phyloP scores from a whole-genome alignment of 2,888 invertebrate genomes.

The Steinernema scapterisci region DNA sequence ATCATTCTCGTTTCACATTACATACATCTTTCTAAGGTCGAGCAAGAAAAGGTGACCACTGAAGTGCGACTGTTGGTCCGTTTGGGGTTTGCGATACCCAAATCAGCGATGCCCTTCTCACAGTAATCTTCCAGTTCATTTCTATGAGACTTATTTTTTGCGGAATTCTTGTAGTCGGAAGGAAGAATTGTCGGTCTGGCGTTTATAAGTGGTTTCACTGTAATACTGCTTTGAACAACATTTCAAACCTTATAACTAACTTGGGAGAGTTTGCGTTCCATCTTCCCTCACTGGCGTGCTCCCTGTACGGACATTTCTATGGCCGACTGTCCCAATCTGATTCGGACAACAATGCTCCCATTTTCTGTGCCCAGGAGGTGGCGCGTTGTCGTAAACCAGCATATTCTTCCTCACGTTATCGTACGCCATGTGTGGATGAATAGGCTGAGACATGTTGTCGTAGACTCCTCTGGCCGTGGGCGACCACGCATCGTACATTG shows the following conservation, averaged over 20 bases:
- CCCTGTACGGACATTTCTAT: constrained; percentile 14
- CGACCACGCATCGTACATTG: constrained; percentile 42
- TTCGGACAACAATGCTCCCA: constrained; percentile 44
- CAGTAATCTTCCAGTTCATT: constrained; percentile 46
- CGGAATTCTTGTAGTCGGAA: background rate
- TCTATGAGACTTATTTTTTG: background rate
- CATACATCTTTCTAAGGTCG: constrained; percentile 53
- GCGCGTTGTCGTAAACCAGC: constrained; percentile 47
- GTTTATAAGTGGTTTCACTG: constrained; percentile 30
- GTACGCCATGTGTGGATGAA: constrained; percentile 41
- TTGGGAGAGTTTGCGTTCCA: constrained; percentile 46
- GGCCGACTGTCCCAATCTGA: constrained; percentile 3
- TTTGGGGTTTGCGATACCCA: constrained; percentile 6
- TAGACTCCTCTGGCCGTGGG: constrained; percentile 33
- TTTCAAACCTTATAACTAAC: constrained; percentile 5
- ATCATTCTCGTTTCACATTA: background rate
- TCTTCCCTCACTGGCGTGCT: constrained; percentile 33
- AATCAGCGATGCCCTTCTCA: constrained; percentile 36
- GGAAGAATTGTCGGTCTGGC: constrained; percentile 38
- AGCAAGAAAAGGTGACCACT: constrained; percentile 49
- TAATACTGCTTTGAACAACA: background rate
- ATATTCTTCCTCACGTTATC: constrained; percentile 36
- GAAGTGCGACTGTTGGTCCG: constrained; percentile 42
- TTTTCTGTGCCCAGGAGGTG: constrained; percentile 38
- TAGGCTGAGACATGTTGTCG: constrained; percentile 35